Conservation (phyloP, 92 coral and sea anemone species). For the Epizoanthus ramosus region DNA sequence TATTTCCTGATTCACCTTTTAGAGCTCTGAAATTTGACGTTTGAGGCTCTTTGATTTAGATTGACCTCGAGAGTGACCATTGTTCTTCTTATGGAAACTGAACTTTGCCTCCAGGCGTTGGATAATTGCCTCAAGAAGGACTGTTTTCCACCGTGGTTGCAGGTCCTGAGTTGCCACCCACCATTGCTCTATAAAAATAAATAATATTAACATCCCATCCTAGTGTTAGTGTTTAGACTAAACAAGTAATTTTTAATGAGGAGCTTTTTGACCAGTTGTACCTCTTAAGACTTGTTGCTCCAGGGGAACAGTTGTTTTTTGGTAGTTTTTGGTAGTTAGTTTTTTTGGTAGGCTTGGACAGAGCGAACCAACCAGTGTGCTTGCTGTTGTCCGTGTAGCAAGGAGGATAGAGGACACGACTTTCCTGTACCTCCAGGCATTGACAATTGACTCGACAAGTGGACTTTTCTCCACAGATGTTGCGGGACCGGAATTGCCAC, state of each 20-base stretch:
- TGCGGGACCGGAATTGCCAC: slow-evolving; percentile 50
- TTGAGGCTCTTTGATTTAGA: too few species aligned
- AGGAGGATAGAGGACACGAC: slow-evolving; percentile 17
- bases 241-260: neutral
- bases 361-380: slow-evolving; percentile 35
- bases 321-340: too few species aligned
- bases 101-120: too few species aligned
- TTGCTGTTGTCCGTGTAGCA: slow-evolving; percentile 17
- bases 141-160: slow-evolving; percentile 50
- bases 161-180: slow-evolving; percentile 52
- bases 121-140: slow-evolving; percentile 57
- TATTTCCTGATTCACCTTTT: too few species aligned
- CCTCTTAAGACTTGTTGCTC: slow-evolving; percentile 38
- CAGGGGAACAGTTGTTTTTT: slow-evolving; percentile 42
- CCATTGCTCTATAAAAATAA: slow-evolving; percentile 36
- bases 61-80: too few species aligned
- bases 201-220: neutral
- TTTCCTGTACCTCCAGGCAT: too few species aligned
- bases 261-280: neutral
- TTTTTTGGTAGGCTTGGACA: too few species aligned
- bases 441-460: slow-evolving; percentile 62
- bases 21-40: too few species aligned
- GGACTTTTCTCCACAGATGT: slow-evolving; percentile 57
- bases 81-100: too few species aligned
- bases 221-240: neutral